Percentiles rank a stretch among this genome's conserved stretches.
These are phyloP conservation scores for Punctoribates punctum DNA, from an alignment of 2,888 invertebrate genomes.

Conservation along the genomic window DNA sequence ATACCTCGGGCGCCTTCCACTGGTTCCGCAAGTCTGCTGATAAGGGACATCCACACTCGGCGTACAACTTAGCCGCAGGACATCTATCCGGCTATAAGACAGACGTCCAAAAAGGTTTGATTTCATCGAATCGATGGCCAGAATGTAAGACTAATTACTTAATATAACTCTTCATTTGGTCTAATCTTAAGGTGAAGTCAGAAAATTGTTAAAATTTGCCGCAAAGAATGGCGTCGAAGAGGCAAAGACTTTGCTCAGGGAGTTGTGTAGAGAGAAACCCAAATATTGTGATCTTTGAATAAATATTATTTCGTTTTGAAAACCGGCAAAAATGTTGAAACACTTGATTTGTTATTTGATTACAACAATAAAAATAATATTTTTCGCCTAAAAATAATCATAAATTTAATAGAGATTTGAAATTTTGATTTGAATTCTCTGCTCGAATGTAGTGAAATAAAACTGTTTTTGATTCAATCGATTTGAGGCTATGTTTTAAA, in stretches of 20 bases:
- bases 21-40: conserved; percentile 58
- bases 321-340: background rate
- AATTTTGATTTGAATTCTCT: no score
- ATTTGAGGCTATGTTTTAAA: no score
- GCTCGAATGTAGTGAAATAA: no score
- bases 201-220: conserved; percentile 54
- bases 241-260: conserved; percentile 54
- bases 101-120: conserved; percentile 54
- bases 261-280: conserved; percentile 51
- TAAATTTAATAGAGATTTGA: no score
- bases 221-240: conserved; percentile 55
- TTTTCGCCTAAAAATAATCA: no score
- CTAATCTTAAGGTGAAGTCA: conserved; percentile 53
- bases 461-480: no score
- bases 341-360: background rate
- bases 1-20: conserved; percentile 54
- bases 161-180: background rate
- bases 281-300: conserved; percentile 42
- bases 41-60: conserved; percentile 58
- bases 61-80: conserved; percentile 58
- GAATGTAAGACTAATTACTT: conserved; percentile 38
- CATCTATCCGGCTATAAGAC: conserved; percentile 56
- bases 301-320: background rate
- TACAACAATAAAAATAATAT: no score
- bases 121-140: background rate